Conservation (phyloP, 2,113 vertebrate genomes). For the Hoplias malabaricus region DNA sequence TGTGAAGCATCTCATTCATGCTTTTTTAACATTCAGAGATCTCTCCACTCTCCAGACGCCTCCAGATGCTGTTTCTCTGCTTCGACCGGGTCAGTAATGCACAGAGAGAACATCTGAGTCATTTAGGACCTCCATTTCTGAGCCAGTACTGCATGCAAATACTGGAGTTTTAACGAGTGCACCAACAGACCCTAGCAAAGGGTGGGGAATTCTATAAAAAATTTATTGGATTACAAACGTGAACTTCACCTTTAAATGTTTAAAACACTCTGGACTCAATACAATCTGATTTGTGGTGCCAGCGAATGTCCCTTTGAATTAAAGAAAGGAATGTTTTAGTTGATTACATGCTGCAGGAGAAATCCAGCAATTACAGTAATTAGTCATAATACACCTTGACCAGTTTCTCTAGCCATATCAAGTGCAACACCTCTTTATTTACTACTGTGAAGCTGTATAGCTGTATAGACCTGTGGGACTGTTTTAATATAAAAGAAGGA, state of each 20-base stretch:
- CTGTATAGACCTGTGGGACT: background rate
- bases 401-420: constrained; percentile 26
- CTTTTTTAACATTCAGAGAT: no score
- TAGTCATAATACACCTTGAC: constrained; percentile 28
- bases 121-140: no score
- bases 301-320: constrained; percentile 15
- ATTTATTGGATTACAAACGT: no score
- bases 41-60: no score
- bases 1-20: no score
- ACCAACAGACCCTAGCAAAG: no score
- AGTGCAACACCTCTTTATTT: constrained; percentile 36
- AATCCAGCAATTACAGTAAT: constrained; percentile 32
- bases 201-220: no score
- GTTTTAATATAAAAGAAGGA: constrained; percentile 7
- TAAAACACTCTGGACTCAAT: background rate
- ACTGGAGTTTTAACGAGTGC: no score
- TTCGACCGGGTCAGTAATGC: no score
- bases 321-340: background rate
- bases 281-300: background rate
- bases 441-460: background rate
- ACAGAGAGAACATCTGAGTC: no score
- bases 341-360: constrained; percentile 25
- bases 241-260: background rate
- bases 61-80: no score
- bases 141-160: no score